phyloP scores from a whole-genome alignment of 2,888 invertebrate genomes.

The Ptilodon capucinus region DNA sequence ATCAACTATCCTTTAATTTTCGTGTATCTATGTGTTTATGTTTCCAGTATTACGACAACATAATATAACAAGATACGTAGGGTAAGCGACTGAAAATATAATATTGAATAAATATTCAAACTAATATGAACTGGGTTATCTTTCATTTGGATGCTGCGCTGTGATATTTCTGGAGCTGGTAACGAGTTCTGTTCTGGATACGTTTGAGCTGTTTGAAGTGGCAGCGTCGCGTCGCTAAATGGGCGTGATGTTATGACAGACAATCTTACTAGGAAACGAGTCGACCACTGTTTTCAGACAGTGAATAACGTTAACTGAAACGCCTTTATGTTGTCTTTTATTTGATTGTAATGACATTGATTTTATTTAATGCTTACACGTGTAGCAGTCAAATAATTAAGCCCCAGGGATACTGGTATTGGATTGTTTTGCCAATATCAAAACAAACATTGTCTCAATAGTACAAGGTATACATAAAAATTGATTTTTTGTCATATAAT shows the following conservation, averaged over 20 bases:
- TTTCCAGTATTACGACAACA: too few relatives aligned
- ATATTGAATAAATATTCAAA: too few relatives aligned
- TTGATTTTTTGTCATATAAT: too few relatives aligned
- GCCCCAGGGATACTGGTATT: too few relatives aligned
- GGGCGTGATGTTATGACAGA: constrained; percentile 57
- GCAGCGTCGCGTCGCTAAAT: constrained; percentile 39
- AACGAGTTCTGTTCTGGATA: constrained; percentile 27
- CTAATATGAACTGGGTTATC: constrained; percentile 5
- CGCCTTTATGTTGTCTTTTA: neutral
- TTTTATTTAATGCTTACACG: constrained; percentile 5
- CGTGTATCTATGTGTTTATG: too few relatives aligned
- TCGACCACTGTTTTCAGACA: constrained; percentile 23
- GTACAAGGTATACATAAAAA: too few relatives aligned
- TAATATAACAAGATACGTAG: too few relatives aligned
- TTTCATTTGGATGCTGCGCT: constrained; percentile 12
- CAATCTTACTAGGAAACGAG: constrained; percentile 38
- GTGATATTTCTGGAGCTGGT: constrained; percentile 41
- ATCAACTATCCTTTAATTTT: too few relatives aligned
- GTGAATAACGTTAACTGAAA: neutral
- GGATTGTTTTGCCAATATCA: too few relatives aligned
- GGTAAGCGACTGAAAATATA: too few relatives aligned
- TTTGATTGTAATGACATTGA: neutral
- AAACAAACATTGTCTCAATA: too few relatives aligned
- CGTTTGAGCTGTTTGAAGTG: constrained; percentile 57
- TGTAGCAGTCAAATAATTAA: neutral